phyloP scores from a whole-genome alignment of 2,888 invertebrate species.

The Lasioglossum pauxillum region DNA sequence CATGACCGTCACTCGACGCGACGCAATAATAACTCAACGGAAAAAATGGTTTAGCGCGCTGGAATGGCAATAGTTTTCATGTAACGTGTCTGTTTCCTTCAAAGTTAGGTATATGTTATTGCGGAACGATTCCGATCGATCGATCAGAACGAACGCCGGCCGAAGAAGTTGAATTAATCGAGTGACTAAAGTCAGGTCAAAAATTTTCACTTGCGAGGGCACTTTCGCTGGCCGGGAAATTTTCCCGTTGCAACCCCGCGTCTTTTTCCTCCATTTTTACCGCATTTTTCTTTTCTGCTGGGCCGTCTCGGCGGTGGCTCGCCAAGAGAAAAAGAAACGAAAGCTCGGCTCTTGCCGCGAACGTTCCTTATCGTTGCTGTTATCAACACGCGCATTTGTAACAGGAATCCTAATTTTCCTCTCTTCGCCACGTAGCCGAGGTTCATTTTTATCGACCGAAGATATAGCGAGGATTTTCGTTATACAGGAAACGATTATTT shows the following conservation, averaged over 20 bases:
- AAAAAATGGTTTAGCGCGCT: slow-evolving; percentile 41
- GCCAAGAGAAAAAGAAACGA: not conserved
- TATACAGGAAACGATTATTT: not conserved
- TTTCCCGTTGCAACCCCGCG: slow-evolving; percentile 16
- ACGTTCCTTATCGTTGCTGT: slow-evolving; percentile 22
- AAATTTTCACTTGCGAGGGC: slow-evolving; percentile 41
- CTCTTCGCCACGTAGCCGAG: not conserved
- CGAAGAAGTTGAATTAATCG: too few species aligned
- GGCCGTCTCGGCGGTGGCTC: not conserved
- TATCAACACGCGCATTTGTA: slow-evolving; percentile 30
- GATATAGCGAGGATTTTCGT: slow-evolving; percentile 10
- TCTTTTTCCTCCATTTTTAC: not conserved
- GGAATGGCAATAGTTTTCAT: not conserved
- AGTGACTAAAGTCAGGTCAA: slow-evolving; percentile 23
- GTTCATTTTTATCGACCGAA: slow-evolving; percentile 15
- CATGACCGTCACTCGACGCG: slow-evolving; percentile 48
- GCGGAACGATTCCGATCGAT: not conserved
- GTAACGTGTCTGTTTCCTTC: not conserved
- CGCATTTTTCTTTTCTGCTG: not conserved
- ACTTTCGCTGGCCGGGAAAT: slow-evolving; percentile 29
- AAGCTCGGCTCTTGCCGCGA: not conserved
- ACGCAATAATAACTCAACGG: slow-evolving; percentile 46
- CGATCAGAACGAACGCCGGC: too few species aligned
- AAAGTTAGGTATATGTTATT: not conserved
- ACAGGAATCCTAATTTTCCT: slow-evolving; percentile 1